These are phyloP conservation scores for Calidris pugnax DNA, from an alignment of 2,113 vertebrate genomes.

Conservation along the genomic window DNA sequence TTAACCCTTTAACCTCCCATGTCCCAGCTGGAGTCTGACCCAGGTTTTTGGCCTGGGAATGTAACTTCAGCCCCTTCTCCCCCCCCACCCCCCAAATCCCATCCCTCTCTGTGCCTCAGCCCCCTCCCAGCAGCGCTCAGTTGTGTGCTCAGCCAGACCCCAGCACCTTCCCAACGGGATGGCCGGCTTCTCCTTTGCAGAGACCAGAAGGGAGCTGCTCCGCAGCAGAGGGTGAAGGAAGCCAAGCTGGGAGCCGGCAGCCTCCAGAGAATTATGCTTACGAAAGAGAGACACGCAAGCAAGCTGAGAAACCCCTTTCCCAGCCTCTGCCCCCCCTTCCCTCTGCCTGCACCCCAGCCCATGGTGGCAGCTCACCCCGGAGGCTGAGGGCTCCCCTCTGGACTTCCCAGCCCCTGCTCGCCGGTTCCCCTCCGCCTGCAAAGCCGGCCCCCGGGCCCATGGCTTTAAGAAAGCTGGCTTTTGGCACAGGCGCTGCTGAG, in stretches of 20 bases:
- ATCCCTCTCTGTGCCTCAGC: not conserved
- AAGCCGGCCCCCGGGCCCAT: not conserved
- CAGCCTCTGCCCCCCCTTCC: not conserved
- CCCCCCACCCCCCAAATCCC: not conserved
- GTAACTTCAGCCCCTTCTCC: not conserved
- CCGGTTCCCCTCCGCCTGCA: not conserved
- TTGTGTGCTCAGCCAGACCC: not conserved
- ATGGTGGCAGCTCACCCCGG: conserved; percentile 26
- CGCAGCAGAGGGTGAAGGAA: not conserved
- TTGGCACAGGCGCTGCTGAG: conserved; percentile 43
- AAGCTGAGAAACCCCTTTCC: not conserved
- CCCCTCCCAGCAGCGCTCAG: not conserved
- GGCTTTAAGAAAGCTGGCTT: conserved; percentile 27
- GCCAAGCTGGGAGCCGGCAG: not conserved
- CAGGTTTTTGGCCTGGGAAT: not conserved
- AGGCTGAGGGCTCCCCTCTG: not conserved
- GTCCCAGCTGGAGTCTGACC: not conserved
- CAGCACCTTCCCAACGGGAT: not conserved
- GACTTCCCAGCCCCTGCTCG: not conserved
- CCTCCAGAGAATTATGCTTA: not conserved
- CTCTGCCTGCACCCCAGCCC: not conserved
- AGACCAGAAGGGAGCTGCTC: not conserved
- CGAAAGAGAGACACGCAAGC: not conserved
- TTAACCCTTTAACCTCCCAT: not conserved
- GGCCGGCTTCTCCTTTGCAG: not conserved